Evolutionary conservation across 2,888 invertebrate species (phyloP).

Genomic region (Drymonia ruficornis): DNA sequence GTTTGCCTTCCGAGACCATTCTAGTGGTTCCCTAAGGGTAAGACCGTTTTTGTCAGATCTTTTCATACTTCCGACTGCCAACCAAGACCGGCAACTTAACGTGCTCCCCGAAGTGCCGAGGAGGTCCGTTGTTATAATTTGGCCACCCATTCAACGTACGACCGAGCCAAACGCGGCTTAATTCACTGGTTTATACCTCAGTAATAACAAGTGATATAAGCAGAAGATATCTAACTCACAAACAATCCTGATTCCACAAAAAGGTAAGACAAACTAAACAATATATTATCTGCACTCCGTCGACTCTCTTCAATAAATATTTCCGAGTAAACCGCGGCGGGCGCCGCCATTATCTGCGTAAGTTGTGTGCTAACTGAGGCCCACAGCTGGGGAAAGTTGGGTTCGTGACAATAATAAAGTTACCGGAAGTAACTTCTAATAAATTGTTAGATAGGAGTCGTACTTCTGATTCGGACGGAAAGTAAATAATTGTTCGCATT

Average conservation of each 20-base stretch:
- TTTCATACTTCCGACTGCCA: too few relatives aligned
- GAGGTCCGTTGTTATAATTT: too few relatives aligned
- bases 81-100: too few relatives aligned
- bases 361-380: not conserved
- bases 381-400: not conserved
- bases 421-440: not conserved
- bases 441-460: not conserved
- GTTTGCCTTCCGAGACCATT: too few relatives aligned
- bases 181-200: too few relatives aligned
- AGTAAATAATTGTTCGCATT: not conserved
- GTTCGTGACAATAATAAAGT: not conserved
- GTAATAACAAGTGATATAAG: too few relatives aligned
- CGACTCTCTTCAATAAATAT: not conserved
- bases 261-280: not conserved
- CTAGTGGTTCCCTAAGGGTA: too few relatives aligned
- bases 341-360: not conserved
- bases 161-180: too few relatives aligned
- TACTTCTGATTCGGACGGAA: not conserved
- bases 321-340: not conserved
- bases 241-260: not conserved
- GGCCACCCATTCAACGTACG: too few relatives aligned
- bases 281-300: not conserved
- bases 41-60: too few relatives aligned
- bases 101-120: too few relatives aligned
- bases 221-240: not conserved